Percentiles rank a stretch among this genome's conserved stretches.
These are phyloP conservation scores for Typhlichthys eigenmanni DNA, from an alignment of 2,797 vertebrate genomes.

Conservation along the genomic window DNA sequence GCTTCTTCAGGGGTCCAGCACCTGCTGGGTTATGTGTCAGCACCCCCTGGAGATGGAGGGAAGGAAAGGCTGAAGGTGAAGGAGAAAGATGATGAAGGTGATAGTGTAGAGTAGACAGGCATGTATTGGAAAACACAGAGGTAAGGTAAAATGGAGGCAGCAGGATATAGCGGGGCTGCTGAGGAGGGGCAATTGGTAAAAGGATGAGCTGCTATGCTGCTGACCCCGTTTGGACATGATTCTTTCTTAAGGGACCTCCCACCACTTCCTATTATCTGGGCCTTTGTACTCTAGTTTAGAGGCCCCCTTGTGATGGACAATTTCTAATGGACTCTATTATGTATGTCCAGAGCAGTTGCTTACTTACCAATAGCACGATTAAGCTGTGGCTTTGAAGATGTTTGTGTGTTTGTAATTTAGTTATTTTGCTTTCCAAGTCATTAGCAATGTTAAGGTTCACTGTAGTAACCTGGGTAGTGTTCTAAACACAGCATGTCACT, in stretches of 20 bases:
- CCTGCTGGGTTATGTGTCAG: slow-evolving; percentile 76
- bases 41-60: slow-evolving; percentile 23
- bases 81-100: slow-evolving; percentile 40
- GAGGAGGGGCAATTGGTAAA: background rate
- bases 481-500: no score
- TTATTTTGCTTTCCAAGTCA: no score
- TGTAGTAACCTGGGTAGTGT: no score
- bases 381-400: background rate
- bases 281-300: slow-evolving; percentile 55
- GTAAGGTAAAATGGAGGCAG: no score
- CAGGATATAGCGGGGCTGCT: no score
- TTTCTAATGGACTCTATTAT: slow-evolving; percentile 65
- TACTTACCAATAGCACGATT: slow-evolving; percentile 26
- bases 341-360: slow-evolving; percentile 54
- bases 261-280: slow-evolving; percentile 63
- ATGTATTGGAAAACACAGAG: slow-evolving; percentile 34
- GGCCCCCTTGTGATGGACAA: slow-evolving; percentile 64
- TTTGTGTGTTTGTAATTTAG: background rate
- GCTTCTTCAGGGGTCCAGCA: slow-evolving; percentile 64
- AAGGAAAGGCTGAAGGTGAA: slow-evolving; percentile 43
- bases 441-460: no score
- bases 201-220: background rate
- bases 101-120: slow-evolving; percentile 16
- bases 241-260: slow-evolving; percentile 66
- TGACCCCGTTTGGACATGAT: slow-evolving; percentile 69